phyloP scores from a whole-genome alignment of 2,113 vertebrate species.

The Paracanthobrama guichenoti region DNA sequence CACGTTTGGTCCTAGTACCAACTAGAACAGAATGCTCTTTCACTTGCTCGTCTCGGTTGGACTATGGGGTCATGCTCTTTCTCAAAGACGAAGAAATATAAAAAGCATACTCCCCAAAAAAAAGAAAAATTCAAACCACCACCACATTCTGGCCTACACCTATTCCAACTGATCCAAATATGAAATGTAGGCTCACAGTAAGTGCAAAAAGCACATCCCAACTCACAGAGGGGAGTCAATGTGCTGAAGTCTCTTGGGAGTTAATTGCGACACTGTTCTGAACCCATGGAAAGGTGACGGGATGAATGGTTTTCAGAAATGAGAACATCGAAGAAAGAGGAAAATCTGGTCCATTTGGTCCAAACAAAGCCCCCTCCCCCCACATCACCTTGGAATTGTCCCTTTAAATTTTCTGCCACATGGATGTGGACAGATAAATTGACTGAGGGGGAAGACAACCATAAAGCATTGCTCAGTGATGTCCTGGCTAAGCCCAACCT shows the following conservation, averaged over 20 bases:
- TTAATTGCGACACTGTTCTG: conserved; percentile 11
- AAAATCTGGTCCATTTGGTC: conserved; percentile 8
- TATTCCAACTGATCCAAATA: conserved; percentile 46
- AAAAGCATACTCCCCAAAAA: neutral
- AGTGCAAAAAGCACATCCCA: conserved; percentile 71
- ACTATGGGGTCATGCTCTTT: neutral
- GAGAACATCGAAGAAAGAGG: neutral
- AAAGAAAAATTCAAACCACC: conserved; percentile 36
- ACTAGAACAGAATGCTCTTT: neutral
- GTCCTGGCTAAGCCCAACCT: neutral
- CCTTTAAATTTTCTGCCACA: conserved; percentile 24
- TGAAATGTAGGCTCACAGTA: conserved; percentile 43
- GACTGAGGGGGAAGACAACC: neutral
- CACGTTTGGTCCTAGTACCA: neutral
- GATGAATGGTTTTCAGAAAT: neutral
- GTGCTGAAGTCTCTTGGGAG: conserved; percentile 47
- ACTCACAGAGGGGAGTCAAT: conserved; percentile 50
- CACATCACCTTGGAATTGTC: neutral
- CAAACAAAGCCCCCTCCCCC: neutral
- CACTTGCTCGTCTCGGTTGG: neutral
- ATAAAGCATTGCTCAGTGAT: neutral
- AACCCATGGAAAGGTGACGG: neutral
- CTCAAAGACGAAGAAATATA: neutral
- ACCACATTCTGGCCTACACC: conserved; percentile 60
- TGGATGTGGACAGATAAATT: neutral